phyloP scores from a whole-genome alignment of 2,888 invertebrate genomes.

The Lagria hirta region DNA sequence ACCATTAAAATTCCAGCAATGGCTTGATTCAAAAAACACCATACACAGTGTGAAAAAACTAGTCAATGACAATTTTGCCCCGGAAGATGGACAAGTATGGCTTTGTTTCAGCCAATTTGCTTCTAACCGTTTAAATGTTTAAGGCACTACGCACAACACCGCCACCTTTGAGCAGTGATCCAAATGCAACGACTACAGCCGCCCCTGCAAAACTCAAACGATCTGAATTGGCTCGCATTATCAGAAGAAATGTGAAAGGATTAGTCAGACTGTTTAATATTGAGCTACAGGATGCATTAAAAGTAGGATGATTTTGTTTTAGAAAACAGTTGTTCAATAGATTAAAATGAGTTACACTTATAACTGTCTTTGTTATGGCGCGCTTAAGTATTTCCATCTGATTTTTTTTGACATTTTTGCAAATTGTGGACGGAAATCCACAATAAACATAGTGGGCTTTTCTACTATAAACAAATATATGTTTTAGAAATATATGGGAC shows the following conservation, averaged over 20 bases:
- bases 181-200: constrained; percentile 48
- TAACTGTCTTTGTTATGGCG: no score
- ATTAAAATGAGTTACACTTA: constrained; percentile 10
- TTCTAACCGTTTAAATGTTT: background rate
- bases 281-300: constrained; percentile 57
- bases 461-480: no score
- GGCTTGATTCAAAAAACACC: constrained; percentile 56
- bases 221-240: constrained; percentile 49
- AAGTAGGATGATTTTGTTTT: constrained; percentile 46
- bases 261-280: constrained; percentile 56
- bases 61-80: constrained; percentile 51
- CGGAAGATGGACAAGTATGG: constrained; percentile 50
- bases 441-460: no score
- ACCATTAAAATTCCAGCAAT: constrained; percentile 58
- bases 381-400: no score
- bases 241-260: constrained; percentile 57
- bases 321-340: background rate
- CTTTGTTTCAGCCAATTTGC: background rate
- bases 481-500: no score
- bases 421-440: no score
- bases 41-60: constrained; percentile 52
- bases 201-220: constrained; percentile 53
- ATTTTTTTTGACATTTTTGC: no score
- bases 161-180: constrained; percentile 40
- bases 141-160: constrained; percentile 7